Conservation (phyloP, 2,113 vertebrate genomes). For the Pseudorectes ferrugineus region DNA sequence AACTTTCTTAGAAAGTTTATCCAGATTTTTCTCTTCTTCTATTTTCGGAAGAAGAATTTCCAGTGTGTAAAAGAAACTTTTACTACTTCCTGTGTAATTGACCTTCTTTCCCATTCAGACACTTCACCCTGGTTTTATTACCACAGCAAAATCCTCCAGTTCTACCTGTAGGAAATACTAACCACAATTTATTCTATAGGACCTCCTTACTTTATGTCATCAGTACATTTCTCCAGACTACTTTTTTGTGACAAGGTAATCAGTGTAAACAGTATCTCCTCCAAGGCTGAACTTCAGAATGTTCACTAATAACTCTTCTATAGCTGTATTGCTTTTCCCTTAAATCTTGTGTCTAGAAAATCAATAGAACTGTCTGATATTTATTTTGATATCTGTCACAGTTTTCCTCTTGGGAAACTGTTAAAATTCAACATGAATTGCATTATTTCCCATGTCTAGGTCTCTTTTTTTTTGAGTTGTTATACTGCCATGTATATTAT, state of each 20-base stretch:
- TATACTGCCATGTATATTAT: not conserved
- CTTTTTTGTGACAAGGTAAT: not conserved
- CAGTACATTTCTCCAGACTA: not conserved
- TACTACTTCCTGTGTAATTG: not conserved
- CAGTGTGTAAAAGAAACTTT: not conserved
- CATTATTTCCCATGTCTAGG: not conserved
- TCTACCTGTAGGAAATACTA: not conserved
- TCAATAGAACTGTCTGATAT: not conserved
- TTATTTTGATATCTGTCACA: not conserved
- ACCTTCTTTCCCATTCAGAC: not conserved
- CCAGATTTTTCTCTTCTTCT: not conserved
- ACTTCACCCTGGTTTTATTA: not conserved
- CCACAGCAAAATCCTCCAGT: not conserved
- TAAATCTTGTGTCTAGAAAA: not conserved
- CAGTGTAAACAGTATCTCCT: not conserved
- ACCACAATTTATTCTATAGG: not conserved
- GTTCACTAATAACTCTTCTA: not conserved
- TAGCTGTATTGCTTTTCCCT: not conserved
- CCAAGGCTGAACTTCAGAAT: not conserved
- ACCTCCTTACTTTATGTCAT: not conserved
- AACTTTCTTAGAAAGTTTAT: not conserved
- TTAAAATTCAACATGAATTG: not conserved
- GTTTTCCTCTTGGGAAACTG: not conserved
- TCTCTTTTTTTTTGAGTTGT: not conserved
- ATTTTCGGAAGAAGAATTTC: not conserved